Percentiles rank a stretch among this genome's conserved stretches.
phyloP scores from a whole-genome alignment of 1,140 invertebrate genomes.

The Drosophila albomicans region DNA sequence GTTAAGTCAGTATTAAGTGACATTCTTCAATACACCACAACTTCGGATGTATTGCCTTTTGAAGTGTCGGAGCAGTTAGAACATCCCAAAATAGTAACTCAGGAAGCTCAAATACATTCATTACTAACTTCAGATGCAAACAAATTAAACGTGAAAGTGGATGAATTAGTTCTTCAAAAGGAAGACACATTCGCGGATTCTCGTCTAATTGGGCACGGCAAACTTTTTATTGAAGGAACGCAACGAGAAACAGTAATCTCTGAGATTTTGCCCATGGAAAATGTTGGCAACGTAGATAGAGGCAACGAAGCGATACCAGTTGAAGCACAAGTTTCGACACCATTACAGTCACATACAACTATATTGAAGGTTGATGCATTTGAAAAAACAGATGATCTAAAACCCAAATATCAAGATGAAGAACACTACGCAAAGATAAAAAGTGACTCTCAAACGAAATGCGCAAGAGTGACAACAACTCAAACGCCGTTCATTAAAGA shows the following conservation, averaged over 20 bases:
- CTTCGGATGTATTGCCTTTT: conserved; percentile 36
- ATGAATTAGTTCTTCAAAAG: conserved; percentile 56
- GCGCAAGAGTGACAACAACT: conserved; percentile 50
- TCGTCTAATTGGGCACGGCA: conserved; percentile 48
- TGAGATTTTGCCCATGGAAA: conserved; percentile 59
- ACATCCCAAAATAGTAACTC: neutral
- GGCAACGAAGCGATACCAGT: neutral
- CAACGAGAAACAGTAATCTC: conserved; percentile 55
- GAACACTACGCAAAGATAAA: conserved; percentile 7
- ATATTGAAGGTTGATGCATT: conserved; percentile 50
- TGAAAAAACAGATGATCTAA: conserved; percentile 51
- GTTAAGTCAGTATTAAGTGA: conserved; percentile 52
- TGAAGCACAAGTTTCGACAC: neutral
- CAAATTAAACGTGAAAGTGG: conserved; percentile 45
- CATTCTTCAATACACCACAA: conserved; percentile 35
- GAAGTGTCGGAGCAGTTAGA: conserved; percentile 41
- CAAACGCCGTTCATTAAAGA: conserved; percentile 64
- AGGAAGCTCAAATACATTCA: conserved; percentile 31
- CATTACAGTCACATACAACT: conserved; percentile 55
- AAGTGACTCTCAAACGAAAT: conserved; percentile 21
- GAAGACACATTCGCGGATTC: conserved; percentile 41
- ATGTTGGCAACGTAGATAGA: conserved; percentile 36
- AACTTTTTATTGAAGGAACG: conserved; percentile 64
- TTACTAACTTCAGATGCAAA: conserved; percentile 27
- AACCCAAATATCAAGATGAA: neutral